phyloP scores from a whole-genome alignment of 2,797 vertebrate genomes.

The Trichosurus vulpecula region DNA sequence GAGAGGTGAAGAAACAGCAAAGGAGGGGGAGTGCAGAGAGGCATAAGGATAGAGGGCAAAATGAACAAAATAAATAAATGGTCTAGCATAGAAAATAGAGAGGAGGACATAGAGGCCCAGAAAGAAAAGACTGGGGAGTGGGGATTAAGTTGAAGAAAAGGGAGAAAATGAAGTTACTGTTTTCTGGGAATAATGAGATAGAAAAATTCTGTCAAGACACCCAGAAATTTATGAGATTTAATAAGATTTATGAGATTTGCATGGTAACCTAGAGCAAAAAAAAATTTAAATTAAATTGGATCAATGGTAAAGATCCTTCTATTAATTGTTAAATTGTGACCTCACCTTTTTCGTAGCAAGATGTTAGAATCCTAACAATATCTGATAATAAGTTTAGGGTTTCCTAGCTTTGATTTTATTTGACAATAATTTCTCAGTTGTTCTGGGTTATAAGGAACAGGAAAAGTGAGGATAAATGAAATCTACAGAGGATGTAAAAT shows the following conservation, averaged over 20 bases:
- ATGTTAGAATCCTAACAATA: neutral
- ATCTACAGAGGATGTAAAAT: neutral
- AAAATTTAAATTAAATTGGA: neutral
- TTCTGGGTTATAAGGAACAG: neutral
- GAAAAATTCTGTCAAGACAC: neutral
- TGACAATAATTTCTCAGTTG: neutral
- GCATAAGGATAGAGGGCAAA: neutral
- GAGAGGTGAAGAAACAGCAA: neutral
- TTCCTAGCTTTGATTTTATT: conserved; percentile 27
- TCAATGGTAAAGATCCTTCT: neutral
- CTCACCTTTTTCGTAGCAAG: conserved; percentile 9
- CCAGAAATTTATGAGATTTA: neutral
- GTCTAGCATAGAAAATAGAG: neutral
- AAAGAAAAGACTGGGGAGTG: neutral
- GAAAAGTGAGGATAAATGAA: conserved; percentile 24
- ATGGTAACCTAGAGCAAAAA: conserved; percentile 29
- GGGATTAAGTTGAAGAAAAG: neutral
- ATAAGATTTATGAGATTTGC: neutral
- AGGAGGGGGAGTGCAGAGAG: neutral
- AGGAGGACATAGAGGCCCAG: neutral
- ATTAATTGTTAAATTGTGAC: neutral
- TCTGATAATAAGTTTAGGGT: neutral
- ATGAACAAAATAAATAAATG: neutral
- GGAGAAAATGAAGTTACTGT: neutral
- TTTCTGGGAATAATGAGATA: conserved; percentile 24